Conservation (phyloP, 2,888 invertebrate species). For the Platycheirus albimanus region DNA sequence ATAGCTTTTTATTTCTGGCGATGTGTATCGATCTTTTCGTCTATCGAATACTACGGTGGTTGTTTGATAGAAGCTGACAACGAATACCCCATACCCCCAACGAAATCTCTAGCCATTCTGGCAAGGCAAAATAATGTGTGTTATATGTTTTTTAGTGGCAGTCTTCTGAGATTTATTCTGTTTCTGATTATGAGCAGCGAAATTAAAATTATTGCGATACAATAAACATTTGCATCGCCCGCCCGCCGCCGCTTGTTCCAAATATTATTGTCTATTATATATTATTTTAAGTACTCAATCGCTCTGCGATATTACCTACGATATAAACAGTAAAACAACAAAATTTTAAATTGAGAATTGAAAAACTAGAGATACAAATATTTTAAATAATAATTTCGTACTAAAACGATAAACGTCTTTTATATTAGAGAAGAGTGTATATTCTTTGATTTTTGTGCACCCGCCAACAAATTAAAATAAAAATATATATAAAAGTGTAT, state of each 20-base stretch:
- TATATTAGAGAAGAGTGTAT: not conserved
- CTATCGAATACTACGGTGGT: slow-evolving; percentile 57
- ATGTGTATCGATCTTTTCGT: slow-evolving; percentile 67
- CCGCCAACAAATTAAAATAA: not conserved
- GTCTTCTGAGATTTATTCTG: slow-evolving; percentile 52
- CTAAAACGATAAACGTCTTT: not conserved
- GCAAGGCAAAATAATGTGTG: slow-evolving; percentile 41
- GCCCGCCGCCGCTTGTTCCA: slow-evolving; percentile 3
- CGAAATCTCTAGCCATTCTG: slow-evolving; percentile 24
- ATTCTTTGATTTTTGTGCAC: not conserved
- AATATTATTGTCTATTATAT: not conserved
- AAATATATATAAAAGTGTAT: not conserved
- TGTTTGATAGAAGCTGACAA: slow-evolving; percentile 55
- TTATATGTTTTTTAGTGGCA: slow-evolving; percentile 53
- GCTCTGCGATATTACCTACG: not conserved
- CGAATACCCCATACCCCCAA: slow-evolving; percentile 51
- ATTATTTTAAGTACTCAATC: not conserved
- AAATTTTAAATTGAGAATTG: too few species aligned
- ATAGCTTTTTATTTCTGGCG: slow-evolving; percentile 67
- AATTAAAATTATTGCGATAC: slow-evolving; percentile 43
- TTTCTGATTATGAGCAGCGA: slow-evolving; percentile 37
- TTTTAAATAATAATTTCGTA: slow-evolving; percentile 1
- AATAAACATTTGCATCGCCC: slow-evolving; percentile 28
- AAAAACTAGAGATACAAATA: not conserved
- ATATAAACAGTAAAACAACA: too few species aligned